Base-by-base conservation (phyloP, 2,797 vertebrate species). In the Erpetoichthys calabaricus region DNA sequence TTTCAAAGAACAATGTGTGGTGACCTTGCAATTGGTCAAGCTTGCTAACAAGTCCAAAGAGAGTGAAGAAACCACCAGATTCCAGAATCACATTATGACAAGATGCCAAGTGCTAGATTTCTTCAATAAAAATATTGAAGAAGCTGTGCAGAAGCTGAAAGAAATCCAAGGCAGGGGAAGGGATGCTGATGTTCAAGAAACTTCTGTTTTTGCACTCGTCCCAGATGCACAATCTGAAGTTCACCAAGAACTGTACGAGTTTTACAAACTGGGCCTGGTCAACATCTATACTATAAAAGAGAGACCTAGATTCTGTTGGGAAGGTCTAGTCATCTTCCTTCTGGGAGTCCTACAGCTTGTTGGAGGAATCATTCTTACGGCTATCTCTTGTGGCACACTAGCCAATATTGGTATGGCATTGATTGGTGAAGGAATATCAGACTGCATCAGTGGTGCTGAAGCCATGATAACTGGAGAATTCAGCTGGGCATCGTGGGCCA, bases 231-330 rank as follows among this genome's bases (percentile, higher is more conserved):
- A 61, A 41, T 58, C 57, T 52, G 56, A 67, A 4, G 43, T 56
- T 7, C 46, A 44, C 8, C 67, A 61, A 51, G 69, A 71, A 49
- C 56, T 71, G 1, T 59, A 44, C 44, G 59, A 59, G 0, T 43
- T 71, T 7, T 66, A 69, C 5, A 63, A 71, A 9, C 63, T 59
- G 4, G 69, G 69, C 41, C 63, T 71, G 1, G 59, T 58, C 4
- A 55, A 65, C 56, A 62, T 71, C 6, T 71, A 67, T 56, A 62
- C 68, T 42, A 62, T 71, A 1, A 59, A 71, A 49, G 5, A 68
- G 46, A 68, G 68, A 49, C 70, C 68, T 6, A 53, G 51, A 47
- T 70, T 70, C 9, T 57, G 59, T 44, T 4, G 65, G 0, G 47
- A 60, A 45, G 64, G 66, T 25, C 54, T 70, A 6, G 53, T 68